Conservation (phyloP, 2,113 vertebrate genomes). For the Bos javanicus region DNA sequence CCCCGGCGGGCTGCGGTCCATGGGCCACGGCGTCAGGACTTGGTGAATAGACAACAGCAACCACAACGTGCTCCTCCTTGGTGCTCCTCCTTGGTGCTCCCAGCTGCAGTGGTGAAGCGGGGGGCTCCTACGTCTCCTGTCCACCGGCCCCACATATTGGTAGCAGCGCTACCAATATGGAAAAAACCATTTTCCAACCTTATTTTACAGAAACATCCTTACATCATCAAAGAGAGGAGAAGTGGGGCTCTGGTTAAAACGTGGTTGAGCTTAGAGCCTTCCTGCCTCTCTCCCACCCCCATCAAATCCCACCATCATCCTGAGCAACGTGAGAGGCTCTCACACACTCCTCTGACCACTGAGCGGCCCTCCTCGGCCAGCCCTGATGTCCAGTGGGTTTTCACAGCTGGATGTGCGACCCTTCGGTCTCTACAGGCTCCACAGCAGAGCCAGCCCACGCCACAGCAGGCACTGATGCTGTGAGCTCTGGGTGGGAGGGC, state of each 20-base stretch:
- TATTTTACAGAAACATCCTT: background rate
- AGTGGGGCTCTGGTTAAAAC: background rate
- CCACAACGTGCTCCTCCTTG: background rate
- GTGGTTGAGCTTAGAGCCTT: no score
- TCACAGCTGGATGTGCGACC: background rate
- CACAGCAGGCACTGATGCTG: background rate
- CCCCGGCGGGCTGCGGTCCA: fast-evolving
- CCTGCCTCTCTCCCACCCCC: background rate
- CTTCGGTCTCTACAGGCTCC: fast-evolving
- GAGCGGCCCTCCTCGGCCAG: background rate
- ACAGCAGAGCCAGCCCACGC: background rate
- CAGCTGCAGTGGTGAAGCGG: background rate
- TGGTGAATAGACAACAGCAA: background rate
- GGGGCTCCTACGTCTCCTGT: background rate
- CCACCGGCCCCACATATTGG: fast-evolving
- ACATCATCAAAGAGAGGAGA: background rate
- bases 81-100: background rate
- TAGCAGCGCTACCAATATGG: no score
- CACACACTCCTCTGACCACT: background rate
- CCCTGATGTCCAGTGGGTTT: background rate
- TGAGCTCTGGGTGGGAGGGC: background rate
- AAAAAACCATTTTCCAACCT: background rate
- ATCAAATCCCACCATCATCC: background rate
- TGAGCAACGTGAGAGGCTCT: fast-evolving
- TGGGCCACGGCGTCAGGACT: background rate